Percentiles rank a stretch among this genome's conserved stretches.
phyloP scores from a whole-genome alignment of 2,888 invertebrate species.

The Cabera pusaria region DNA sequence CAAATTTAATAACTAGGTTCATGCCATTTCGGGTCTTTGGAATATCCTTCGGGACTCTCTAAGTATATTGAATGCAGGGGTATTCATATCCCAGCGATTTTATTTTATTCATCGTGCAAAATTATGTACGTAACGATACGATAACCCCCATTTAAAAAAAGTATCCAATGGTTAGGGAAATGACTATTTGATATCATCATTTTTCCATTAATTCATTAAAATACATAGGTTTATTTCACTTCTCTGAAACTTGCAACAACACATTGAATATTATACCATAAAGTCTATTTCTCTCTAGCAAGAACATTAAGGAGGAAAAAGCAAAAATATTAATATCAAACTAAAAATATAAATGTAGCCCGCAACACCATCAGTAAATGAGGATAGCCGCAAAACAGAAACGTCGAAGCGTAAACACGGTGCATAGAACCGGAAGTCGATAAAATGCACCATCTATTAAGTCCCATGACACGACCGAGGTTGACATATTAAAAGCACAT shows the following conservation, averaged over 20 bases:
- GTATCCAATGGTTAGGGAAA: too few relatives aligned
- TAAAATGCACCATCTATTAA: conserved; percentile 40
- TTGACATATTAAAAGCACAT: conserved; percentile 70
- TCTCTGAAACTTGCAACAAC: too few relatives aligned
- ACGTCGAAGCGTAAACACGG: conserved; percentile 5
- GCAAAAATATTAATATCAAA: too few relatives aligned
- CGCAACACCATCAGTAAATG: not conserved
- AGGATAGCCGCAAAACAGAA: not conserved
- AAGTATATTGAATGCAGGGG: conserved; percentile 9
- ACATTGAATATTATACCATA: too few relatives aligned
- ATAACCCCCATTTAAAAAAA: too few relatives aligned
- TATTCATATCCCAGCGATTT: conserved; percentile 32
- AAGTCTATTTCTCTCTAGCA: too few relatives aligned
- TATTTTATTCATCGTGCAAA: conserved; percentile 41
- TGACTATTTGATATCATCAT: too few relatives aligned
- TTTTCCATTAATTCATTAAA: too few relatives aligned
- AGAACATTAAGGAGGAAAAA: too few relatives aligned
- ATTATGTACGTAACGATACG: not conserved
- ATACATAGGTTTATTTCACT: too few relatives aligned
- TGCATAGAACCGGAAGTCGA: conserved; percentile 20
- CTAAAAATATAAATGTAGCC: too few relatives aligned
- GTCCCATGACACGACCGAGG: conserved; percentile 42
- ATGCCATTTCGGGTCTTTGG: conserved; percentile 19
- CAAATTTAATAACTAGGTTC: conserved; percentile 22
- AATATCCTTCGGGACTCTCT: conserved; percentile 14